A percentile compares a stretch with the other conserved stretches of the same genome.
Conservation (phyloP, 2,888 invertebrate genomes). For the Euspilapteryx auroguttella region DNA sequence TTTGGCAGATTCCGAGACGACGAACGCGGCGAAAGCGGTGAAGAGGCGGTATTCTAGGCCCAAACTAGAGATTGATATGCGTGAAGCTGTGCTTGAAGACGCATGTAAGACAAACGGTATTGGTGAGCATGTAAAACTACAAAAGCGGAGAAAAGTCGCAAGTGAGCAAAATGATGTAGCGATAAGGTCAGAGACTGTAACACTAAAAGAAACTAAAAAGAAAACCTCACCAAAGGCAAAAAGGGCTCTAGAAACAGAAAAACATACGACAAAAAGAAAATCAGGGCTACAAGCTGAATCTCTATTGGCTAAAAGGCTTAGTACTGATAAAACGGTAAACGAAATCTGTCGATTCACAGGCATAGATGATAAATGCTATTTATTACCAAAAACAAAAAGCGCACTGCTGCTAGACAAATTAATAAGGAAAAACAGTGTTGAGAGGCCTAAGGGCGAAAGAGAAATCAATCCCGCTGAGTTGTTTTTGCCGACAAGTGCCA, state of each 20-base stretch:
- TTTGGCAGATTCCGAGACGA: slow-evolving; percentile 21
- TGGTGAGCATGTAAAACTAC: slow-evolving; percentile 53
- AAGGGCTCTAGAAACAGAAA: slow-evolving; percentile 14
- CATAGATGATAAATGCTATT: slow-evolving; percentile 16
- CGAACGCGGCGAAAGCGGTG: slow-evolving; percentile 25
- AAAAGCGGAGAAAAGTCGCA: slow-evolving; percentile 56
- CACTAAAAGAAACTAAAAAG: slow-evolving; percentile 28
- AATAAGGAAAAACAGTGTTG: slow-evolving; percentile 60
- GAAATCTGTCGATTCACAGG: slow-evolving; percentile 11
- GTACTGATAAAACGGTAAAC: slow-evolving; percentile 22
- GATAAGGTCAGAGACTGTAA: slow-evolving; percentile 21
- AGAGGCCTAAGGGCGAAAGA: slow-evolving; percentile 41
- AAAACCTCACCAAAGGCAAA: slow-evolving; percentile 16
- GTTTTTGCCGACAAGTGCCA: slow-evolving; percentile 41
- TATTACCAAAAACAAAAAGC: slow-evolving; percentile 49
- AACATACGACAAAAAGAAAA: slow-evolving; percentile 50
- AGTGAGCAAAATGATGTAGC: slow-evolving; percentile 29
- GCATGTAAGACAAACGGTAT: slow-evolving; percentile 48
- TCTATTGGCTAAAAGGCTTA: slow-evolving; percentile 26
- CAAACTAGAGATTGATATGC: slow-evolving; percentile 50
- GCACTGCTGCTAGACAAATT: slow-evolving; percentile 57
- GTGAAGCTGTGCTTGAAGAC: slow-evolving; percentile 45
- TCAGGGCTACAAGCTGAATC: slow-evolving; percentile 17
- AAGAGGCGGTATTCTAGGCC: slow-evolving; percentile 47
- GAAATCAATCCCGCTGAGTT: slow-evolving; percentile 45